Conservation (phyloP, 2,888 invertebrate species). For the Drosophila silvestris region DNA sequence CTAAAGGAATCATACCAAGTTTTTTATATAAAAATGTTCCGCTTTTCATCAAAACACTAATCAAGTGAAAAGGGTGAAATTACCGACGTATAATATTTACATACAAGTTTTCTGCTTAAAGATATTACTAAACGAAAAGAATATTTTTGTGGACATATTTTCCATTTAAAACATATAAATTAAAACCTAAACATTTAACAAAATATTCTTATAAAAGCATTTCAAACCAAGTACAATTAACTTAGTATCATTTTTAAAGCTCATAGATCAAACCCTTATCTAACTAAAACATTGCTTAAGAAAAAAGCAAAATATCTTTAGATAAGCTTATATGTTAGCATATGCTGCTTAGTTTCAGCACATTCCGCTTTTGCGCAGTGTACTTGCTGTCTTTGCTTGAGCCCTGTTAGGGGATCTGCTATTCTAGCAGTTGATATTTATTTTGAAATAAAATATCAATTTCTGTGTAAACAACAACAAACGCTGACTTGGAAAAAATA, state of each 20-base stretch:
- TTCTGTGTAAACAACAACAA: constrained; percentile 84
- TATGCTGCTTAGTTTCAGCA: background rate
- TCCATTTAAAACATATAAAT: background rate
- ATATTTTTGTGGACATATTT: background rate
- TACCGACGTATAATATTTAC: no score
- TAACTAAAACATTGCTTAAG: background rate
- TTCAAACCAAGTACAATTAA: background rate
- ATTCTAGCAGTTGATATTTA: constrained; percentile 44
- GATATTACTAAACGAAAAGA: background rate
- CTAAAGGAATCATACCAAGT: background rate
- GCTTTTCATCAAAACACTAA: background rate
- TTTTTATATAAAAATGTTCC: background rate
- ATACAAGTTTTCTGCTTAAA: no score
- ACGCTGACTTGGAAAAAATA: constrained; percentile 28
- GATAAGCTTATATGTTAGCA: background rate
- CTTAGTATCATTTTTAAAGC: background rate
- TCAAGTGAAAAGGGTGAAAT: background rate
- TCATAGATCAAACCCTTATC: no score
- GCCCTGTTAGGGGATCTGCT: constrained; percentile 26
- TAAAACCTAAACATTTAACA: background rate
- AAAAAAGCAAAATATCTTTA: background rate
- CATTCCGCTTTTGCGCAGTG: constrained; percentile 12
- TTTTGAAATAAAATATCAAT: constrained; percentile 85
- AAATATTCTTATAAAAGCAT: background rate
- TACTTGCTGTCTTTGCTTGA: background rate